A percentile compares a stretch with the other conserved stretches of the same genome.
These are phyloP conservation scores for Corythornis vintsioides DNA, from an alignment of 2,113 vertebrate species.

Conservation along the genomic window DNA sequence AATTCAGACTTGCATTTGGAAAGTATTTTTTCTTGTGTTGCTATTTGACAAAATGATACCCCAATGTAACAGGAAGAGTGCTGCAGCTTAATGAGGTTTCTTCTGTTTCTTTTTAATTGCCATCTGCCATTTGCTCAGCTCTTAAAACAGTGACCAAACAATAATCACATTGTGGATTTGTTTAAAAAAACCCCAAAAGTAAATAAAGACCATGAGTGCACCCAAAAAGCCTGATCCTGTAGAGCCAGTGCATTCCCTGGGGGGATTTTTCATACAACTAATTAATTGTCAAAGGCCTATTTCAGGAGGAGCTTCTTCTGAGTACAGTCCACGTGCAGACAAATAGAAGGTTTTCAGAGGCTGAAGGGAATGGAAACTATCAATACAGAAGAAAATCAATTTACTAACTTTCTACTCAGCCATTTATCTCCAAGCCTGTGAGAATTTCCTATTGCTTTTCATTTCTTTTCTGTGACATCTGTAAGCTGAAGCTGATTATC, in stretches of 20 bases:
- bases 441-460: neutral
- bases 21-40: neutral
- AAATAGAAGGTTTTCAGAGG: neutral
- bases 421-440: neutral
- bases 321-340: neutral
- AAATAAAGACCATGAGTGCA: neutral
- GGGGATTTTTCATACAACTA: neutral
- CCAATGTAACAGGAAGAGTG: neutral
- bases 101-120: neutral
- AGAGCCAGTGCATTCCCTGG: neutral
- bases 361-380: neutral
- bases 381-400: neutral
- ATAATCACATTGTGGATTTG: neutral
- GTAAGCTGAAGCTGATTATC: neutral
- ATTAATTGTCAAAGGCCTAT: neutral
- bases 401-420: neutral
- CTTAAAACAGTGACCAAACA: neutral
- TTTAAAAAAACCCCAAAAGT: neutral
- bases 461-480: neutral
- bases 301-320: neutral
- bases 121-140: neutral
- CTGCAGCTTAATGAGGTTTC: neutral
- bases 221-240: neutral
- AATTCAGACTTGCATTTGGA: neutral
- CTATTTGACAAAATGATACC: neutral